Base-by-base conservation (phyloP, 2,888 invertebrate species). In the Lithophane leautieri region DNA sequence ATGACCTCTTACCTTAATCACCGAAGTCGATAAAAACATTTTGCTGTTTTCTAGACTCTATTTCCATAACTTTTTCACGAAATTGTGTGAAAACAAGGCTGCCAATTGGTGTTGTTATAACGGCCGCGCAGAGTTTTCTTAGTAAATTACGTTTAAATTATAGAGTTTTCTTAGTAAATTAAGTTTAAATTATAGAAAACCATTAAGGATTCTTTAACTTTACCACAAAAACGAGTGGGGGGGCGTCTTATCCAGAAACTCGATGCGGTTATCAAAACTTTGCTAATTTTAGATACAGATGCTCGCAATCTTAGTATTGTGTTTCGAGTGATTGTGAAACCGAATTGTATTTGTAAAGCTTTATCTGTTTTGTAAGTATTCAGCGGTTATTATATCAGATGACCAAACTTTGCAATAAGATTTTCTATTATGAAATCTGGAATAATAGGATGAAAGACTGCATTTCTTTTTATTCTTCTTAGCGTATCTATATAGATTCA, bases 191-290 rank as follows among this genome's bases (percentile, higher is more conserved):
- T 69, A 71, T 63, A 78, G 67, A 73, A 70, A 58, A 61, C 52
- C 50, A 82, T 82, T 78, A 69, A 69, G 65, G 60, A 65, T 71
- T 73, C 63, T 25, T 82, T 56, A 78, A 82, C 68, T 82, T 82
- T 62, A 67, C 74, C 82, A 78, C 78, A 82, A 82, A 78, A 62
- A 78, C 65, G 68, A 81, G 56, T 3, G 50, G 34, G 70, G 54
- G 58, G n/a, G n/a, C n/a, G n/a, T 40, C 62, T 60, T 82, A 74
- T 54, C 74, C 58, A 25, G 73, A 58, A 68, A 72, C 71, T 71
- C 74, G 79, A 69, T 65, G 61, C 69, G 42, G 65, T 74, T 78
- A 82, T 70, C 78, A 66, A 74, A 82, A 82, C 78, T 82, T 82
- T 66, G 62, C 25, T 72, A 70, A 82, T 82, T 78, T 74, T 70